Conservation (phyloP, 2,888 invertebrate genomes). For the Meteorus cinctellus region DNA sequence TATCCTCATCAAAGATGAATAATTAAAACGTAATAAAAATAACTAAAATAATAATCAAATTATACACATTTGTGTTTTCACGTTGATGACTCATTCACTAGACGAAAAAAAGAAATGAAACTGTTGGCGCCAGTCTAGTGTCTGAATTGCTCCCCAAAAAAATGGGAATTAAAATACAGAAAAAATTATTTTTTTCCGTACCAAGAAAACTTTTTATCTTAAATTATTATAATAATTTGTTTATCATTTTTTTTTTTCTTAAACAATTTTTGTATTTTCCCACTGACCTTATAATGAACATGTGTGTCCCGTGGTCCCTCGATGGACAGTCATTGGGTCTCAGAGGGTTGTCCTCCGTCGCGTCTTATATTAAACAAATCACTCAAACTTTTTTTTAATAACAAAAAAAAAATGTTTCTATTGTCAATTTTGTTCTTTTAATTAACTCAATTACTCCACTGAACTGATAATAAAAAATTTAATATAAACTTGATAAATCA, state of each 20-base stretch:
- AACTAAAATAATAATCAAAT: not conserved
- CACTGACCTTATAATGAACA: conserved; percentile 72
- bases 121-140: conserved; percentile 1
- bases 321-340: conserved; percentile 72
- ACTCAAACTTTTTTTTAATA: conserved; percentile 1
- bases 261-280: not conserved
- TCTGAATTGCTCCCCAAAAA: conserved; percentile 9
- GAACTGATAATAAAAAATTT: too few relatives aligned
- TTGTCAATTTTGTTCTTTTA: too few relatives aligned
- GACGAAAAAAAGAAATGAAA: not conserved
- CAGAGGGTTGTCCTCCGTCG: conserved; percentile 56
- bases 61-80: not conserved
- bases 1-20: too few relatives aligned
- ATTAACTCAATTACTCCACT: too few relatives aligned
- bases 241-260: not conserved
- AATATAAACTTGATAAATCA: too few relatives aligned
- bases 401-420: not conserved
- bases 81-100: conserved; percentile 14
- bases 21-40: not conserved
- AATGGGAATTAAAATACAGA: not conserved
- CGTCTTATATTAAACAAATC: conserved; percentile 44
- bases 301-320: conserved; percentile 73
- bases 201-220: not conserved
- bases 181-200: not conserved
- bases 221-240: conserved; percentile 5